Conservation (phyloP, 2,113 vertebrate species). For the Hypomesus transpacificus region DNA sequence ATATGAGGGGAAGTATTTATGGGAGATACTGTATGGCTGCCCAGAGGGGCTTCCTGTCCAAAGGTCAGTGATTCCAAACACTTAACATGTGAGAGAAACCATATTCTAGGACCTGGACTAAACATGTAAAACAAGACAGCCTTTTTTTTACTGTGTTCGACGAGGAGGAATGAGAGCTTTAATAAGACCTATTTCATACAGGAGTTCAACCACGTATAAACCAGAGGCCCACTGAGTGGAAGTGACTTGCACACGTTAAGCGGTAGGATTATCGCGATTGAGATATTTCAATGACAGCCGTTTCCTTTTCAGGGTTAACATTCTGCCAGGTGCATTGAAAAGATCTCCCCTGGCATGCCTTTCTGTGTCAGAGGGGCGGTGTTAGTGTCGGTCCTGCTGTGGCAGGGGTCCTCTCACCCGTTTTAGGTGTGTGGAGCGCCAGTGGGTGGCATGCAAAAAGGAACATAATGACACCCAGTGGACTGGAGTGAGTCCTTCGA, state of each 20-base stretch:
- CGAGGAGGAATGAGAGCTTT: too few relatives aligned
- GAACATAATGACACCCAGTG: slow-evolving; percentile 22
- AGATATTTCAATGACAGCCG: neutral
- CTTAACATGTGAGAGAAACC: slow-evolving; percentile 65
- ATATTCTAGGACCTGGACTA: slow-evolving; percentile 4
- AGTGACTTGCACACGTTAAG: neutral
- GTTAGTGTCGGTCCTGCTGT: neutral
- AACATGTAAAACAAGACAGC: too few relatives aligned
- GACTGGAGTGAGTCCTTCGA: slow-evolving; percentile 13
- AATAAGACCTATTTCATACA: neutral
- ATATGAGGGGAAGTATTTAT: slow-evolving; percentile 78
- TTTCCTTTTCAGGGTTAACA: neutral
- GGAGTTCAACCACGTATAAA: too few relatives aligned
- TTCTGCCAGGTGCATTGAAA: neutral
- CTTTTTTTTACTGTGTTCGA: too few relatives aligned
- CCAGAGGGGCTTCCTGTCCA: slow-evolving; percentile 71
- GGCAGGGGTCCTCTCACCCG: slow-evolving; percentile 14
- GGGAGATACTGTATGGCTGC: slow-evolving; percentile 74
- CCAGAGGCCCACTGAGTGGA: neutral
- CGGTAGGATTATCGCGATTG: neutral
- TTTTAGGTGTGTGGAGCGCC: slow-evolving; percentile 1
- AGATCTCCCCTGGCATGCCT: neutral
- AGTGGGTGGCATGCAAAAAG: slow-evolving; percentile 29
- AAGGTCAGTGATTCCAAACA: slow-evolving; percentile 69
- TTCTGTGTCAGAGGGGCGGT: neutral